phyloP scores from a whole-genome alignment of 2,113 vertebrate genomes.

The Nycticorax nycticorax region DNA sequence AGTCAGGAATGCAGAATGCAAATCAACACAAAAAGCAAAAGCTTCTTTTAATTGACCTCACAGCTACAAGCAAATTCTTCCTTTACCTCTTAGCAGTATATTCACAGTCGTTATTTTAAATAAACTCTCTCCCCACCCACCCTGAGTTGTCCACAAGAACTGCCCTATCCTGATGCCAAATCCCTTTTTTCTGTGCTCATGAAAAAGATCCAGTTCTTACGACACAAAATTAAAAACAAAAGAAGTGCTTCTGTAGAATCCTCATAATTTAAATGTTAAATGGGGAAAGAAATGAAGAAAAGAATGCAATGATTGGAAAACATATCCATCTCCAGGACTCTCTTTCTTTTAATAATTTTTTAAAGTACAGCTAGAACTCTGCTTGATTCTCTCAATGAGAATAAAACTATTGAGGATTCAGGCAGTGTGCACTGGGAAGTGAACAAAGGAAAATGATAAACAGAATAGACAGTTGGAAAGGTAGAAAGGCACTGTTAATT shows the following conservation, averaged over 20 bases:
- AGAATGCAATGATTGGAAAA: neutral
- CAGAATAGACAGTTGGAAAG: neutral
- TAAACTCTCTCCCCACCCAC: neutral
- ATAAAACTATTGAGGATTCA: neutral
- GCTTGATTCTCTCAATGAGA: neutral
- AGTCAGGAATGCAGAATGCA: neutral
- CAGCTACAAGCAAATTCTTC: neutral
- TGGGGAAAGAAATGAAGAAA: neutral
- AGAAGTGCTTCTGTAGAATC: neutral
- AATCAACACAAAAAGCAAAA: neutral
- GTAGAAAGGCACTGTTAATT: neutral
- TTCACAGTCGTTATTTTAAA: neutral
- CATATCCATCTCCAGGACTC: neutral
- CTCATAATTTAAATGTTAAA: neutral
- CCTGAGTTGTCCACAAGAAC: neutral
- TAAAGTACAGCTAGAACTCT: neutral
- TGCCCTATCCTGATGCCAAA: neutral
- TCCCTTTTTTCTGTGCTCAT: neutral
- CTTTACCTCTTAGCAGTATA: neutral
- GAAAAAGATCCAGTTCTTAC: neutral
- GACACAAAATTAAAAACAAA: neutral
- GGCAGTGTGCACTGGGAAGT: neutral
- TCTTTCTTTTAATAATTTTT: neutral
- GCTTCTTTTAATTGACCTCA: neutral
- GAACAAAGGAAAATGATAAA: neutral